These are phyloP conservation scores for Patella caerulea DNA, from an alignment of 2,888 invertebrate genomes.

Conservation along the genomic window DNA sequence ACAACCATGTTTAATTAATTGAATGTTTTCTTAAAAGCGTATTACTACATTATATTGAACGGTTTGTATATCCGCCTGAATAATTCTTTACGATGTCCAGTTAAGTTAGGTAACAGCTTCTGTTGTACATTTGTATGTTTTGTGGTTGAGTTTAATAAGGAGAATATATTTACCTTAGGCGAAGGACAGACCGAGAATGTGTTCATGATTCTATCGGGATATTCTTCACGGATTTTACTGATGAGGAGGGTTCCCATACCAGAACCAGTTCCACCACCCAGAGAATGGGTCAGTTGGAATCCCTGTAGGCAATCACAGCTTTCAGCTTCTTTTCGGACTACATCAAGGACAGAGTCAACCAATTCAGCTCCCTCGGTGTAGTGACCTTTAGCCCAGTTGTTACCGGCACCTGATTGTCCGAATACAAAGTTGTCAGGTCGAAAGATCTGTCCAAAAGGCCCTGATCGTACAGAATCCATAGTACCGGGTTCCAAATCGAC, in stretches of 20 bases:
- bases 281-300: background rate
- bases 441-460: constrained; percentile 1
- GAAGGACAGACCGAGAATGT: constrained; percentile 4
- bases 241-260: constrained; percentile 8
- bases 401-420: constrained; percentile 9
- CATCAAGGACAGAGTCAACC: constrained; percentile 4
- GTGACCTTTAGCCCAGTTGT: constrained; percentile 6
- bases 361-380: constrained; percentile 4
- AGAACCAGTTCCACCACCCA: constrained; percentile 6
- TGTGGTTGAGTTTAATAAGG: too few relatives aligned
- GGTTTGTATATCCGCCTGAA: too few relatives aligned
- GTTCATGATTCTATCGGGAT: constrained; percentile 8
- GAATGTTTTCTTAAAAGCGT: too few relatives aligned
- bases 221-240: constrained; percentile 11
- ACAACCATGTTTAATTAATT: background rate
- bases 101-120: too few relatives aligned
- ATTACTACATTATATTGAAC: too few relatives aligned
- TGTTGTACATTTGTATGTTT: too few relatives aligned
- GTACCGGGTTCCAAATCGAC: constrained; percentile 5
- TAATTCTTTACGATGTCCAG: too few relatives aligned
- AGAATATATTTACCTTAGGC: background rate
- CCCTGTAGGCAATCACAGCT: constrained; percentile 4
- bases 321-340: constrained; percentile 5
- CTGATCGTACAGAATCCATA: constrained; percentile 8
- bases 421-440: constrained; percentile 3